These are phyloP conservation scores for Hipparchia semele DNA, from an alignment of 2,888 invertebrate species.

Conservation along the genomic window DNA sequence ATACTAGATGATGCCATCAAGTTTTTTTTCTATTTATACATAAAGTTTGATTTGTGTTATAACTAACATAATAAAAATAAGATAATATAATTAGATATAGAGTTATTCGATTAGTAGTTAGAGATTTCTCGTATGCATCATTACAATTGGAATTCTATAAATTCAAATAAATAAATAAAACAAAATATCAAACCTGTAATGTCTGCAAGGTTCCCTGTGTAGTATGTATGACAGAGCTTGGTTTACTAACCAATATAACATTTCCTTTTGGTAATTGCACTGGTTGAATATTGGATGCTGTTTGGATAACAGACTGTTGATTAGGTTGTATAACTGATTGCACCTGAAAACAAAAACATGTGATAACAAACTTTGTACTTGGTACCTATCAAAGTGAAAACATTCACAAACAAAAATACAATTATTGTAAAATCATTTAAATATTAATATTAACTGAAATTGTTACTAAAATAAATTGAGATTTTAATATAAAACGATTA, in stretches of 20 bases:
- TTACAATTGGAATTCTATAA: neutral
- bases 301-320: slow-evolving; percentile 98
- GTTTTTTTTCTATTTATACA: too few relatives aligned
- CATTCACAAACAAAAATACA: neutral
- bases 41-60: too few relatives aligned
- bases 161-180: slow-evolving; percentile 11
- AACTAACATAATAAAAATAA: too few relatives aligned
- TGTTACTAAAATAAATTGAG: neutral
- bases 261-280: slow-evolving; percentile 93
- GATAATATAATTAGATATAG: too few relatives aligned
- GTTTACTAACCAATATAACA: slow-evolving; percentile 95
- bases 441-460: neutral
- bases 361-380: slow-evolving; percentile 27
- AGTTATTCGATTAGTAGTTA: too few relatives aligned
- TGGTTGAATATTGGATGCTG: slow-evolving; percentile 92
- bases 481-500: neutral
- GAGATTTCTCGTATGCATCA: too few relatives aligned
- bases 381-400: neutral
- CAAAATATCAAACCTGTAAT: slow-evolving; percentile 86
- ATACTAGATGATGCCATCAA: too few relatives aligned
- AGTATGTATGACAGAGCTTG: slow-evolving; percentile 96
- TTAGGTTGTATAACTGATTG: slow-evolving; percentile 98
- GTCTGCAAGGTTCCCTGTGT: slow-evolving; percentile 93
- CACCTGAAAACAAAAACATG: slow-evolving; percentile 83
- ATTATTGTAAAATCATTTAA: neutral